phyloP scores from a whole-genome alignment of 2,113 vertebrate genomes.

The Campylorhamphus procurvoides region DNA sequence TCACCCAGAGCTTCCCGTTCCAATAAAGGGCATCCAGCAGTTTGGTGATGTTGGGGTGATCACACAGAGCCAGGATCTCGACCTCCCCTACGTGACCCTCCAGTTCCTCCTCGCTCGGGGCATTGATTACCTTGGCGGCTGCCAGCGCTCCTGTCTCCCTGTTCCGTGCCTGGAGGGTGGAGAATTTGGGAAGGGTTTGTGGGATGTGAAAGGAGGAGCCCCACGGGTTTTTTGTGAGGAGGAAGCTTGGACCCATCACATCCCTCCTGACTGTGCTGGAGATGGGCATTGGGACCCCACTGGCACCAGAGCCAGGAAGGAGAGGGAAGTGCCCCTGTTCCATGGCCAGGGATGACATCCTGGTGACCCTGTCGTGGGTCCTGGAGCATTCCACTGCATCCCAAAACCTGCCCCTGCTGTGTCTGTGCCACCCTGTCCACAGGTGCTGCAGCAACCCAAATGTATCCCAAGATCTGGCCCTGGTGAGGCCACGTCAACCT shows the following conservation, averaged over 20 bases:
- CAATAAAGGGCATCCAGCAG: slow-evolving; percentile 70
- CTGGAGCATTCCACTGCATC: not conserved
- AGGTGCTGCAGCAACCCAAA: too few species aligned
- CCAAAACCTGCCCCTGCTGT: not conserved
- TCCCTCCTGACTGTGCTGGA: not conserved
- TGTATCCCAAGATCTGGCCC: too few species aligned
- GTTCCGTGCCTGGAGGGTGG: slow-evolving; percentile 21
- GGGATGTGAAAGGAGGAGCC: not conserved
- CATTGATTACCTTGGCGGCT: slow-evolving; percentile 69
- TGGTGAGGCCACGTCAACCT: too few species aligned
- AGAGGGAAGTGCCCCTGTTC: fast-evolving
- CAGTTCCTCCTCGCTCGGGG: slow-evolving; percentile 68
- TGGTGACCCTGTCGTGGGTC: fast-evolving
- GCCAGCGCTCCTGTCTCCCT: slow-evolving; percentile 22
- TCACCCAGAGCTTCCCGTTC: slow-evolving; percentile 73
- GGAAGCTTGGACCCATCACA: fast-evolving
- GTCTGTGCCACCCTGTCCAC: too few species aligned
- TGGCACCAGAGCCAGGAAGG: not conserved
- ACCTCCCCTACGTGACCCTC: slow-evolving; percentile 72
- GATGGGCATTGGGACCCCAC: fast-evolving
- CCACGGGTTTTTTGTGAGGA: not conserved
- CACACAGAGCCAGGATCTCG: slow-evolving; percentile 68
- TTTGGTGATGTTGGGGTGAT: slow-evolving; percentile 66
- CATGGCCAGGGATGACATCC: too few species aligned
- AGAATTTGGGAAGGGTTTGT: fast-evolving